phyloP scores from a whole-genome alignment of 2,888 invertebrate genomes.

The Anthophora plumipes region DNA sequence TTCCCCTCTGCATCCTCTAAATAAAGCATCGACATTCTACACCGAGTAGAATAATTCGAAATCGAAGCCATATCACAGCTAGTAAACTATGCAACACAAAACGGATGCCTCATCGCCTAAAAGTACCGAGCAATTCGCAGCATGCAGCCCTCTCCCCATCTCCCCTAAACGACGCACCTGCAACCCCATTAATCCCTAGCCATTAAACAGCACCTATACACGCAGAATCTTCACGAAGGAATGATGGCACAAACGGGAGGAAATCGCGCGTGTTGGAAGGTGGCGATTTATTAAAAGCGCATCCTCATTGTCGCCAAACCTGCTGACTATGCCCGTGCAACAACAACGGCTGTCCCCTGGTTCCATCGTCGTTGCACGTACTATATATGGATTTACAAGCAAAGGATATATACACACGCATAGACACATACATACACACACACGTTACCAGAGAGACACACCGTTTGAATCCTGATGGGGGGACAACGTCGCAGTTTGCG shows the following conservation, averaged over 20 bases:
- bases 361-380: neutral
- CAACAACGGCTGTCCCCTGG: slow-evolving; percentile 17
- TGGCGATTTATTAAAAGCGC: slow-evolving; percentile 83
- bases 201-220: slow-evolving; percentile 45
- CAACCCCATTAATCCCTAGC: slow-evolving; percentile 47
- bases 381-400: slow-evolving; percentile 49
- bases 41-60: neutral
- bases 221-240: slow-evolving; percentile 39
- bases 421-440: slow-evolving; percentile 48
- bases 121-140: neutral
- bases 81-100: neutral
- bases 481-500: slow-evolving; percentile 57
- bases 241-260: slow-evolving; percentile 35
- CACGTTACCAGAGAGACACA: slow-evolving; percentile 35
- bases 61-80: neutral
- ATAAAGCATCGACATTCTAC: neutral
- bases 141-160: too few species aligned
- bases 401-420: slow-evolving; percentile 34
- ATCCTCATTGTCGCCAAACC: slow-evolving; percentile 79
- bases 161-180: slow-evolving; percentile 12
- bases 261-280: slow-evolving; percentile 71
- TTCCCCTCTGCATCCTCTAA: too few species aligned
- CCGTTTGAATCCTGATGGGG: slow-evolving; percentile 75
- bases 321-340: slow-evolving; percentile 76
- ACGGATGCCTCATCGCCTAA: slow-evolving; percentile 25